Evolutionary conservation across 2,113 vertebrate species (phyloP).

Genomic region (Ciconia maguari): DNA sequence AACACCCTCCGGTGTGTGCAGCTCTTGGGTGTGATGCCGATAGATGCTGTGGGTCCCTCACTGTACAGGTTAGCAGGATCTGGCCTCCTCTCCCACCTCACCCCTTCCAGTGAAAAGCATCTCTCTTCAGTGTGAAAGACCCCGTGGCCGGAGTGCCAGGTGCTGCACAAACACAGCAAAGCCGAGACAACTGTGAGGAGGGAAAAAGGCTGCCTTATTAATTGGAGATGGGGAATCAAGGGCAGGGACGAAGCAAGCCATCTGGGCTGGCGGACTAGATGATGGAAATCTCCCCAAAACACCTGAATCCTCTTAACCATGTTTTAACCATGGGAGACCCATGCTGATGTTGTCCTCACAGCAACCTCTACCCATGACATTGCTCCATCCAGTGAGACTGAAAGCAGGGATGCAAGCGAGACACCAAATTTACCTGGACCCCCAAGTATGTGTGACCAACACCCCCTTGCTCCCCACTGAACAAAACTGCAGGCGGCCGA

Average conservation of each 20-base stretch:
- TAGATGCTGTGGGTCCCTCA: neutral
- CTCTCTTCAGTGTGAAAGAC: neutral
- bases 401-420: neutral
- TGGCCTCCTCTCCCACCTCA: neutral
- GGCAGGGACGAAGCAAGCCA: neutral
- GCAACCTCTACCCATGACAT: neutral
- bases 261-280: neutral
- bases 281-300: neutral
- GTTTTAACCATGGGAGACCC: rapidly evolving
- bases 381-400: neutral
- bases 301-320: neutral
- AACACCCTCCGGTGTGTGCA: neutral
- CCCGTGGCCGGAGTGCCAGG: rapidly evolving
- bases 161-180: neutral
- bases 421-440: neutral
- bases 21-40: neutral
- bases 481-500: neutral
- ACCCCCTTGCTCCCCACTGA: neutral
- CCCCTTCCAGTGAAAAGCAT: neutral
- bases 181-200: rapidly evolving
- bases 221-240: neutral
- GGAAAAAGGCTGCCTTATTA: neutral
- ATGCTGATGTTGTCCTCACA: neutral
- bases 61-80: neutral
- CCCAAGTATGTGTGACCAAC: neutral